Percentiles rank a stretch among this genome's conserved stretches.
Conservation (phyloP, 92 coral and sea anemone species). For the Micromussa lordhowensis region DNA sequence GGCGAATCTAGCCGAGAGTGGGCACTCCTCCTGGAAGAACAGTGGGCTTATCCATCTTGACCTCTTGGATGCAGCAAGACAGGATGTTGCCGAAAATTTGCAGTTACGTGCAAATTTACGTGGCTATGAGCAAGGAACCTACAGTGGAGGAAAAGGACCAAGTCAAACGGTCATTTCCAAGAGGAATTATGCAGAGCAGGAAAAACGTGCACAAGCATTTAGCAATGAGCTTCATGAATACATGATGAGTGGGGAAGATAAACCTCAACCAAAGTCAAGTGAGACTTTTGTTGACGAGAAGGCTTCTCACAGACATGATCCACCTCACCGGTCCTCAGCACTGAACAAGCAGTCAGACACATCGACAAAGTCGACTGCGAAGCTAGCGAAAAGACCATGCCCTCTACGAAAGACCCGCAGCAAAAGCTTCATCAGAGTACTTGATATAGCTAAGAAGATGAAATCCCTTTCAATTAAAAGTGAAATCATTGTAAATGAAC, state of each 20-base stretch:
- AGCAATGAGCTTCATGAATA: conserved; percentile 61
- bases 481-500: conserved; percentile 16
- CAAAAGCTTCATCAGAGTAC: conserved; percentile 56
- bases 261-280: conserved; percentile 52
- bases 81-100: conserved; percentile 68
- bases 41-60: conserved; percentile 65
- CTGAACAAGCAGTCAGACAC: neutral
- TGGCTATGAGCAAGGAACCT: conserved; percentile 56
- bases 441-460: conserved; percentile 64
- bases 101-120: conserved; percentile 40
- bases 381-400: conserved; percentile 54
- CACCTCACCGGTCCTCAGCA: conserved; percentile 17
- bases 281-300: conserved; percentile 49
- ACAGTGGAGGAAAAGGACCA: conserved; percentile 65
- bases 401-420: conserved; percentile 63
- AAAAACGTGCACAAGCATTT: conserved; percentile 52
- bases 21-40: conserved; percentile 70
- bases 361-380: conserved; percentile 28
- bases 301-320: conserved; percentile 53
- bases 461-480: conserved; percentile 53
- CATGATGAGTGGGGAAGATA: conserved; percentile 31
- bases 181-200: conserved; percentile 40
- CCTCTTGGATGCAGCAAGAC: conserved; percentile 66
- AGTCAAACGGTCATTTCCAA: conserved; percentile 42
- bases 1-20: conserved; percentile 64